Evolutionary conservation across 2,113 vertebrate species (phyloP), one percentile per base, ranked within the genome.

Genomic region (Todiramphus saurophagus): DNA sequence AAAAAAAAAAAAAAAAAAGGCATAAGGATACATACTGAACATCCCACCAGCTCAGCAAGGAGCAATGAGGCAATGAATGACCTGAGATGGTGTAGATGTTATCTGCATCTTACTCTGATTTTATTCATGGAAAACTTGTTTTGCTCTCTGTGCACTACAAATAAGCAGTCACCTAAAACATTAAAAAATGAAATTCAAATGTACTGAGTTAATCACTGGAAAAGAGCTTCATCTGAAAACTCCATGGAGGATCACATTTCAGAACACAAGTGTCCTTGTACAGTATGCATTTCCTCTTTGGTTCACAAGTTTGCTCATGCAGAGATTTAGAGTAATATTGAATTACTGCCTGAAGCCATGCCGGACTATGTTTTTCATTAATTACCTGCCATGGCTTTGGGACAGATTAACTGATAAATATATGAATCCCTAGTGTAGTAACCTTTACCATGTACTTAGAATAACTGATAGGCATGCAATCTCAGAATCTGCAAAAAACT

Each of bases 321-420:
- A 90, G 83, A 95, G 95, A 64, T 97, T 97, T 96, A 85, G 91
- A 88, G 84, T 73, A 86, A 94, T 97, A 96, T 95, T 91, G 70
- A 90, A 92, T 97, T 97, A 97, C 94, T 75, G 94, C 94, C 96
- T 90, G 83, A 97, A 97, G 94, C 74, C 92, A 95, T 96, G 96
- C 92, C 72, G 91, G 91, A 77, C 73, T 97, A 73, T 95, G 92
- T 97, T 89, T 93, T 94, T 93, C 78, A 77, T 95, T 97, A 97
- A 97, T 97, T 97, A 96, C 92, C 83, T 96, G 96, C 93, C 50
- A 93, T 69, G 64, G 83, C 90, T 96, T 97, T 96, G 90, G 91
- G 90, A 86, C 91, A 95, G 97, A 97, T 96, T 96, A 96, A 88
- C 89, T 90, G 93, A 94, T 97, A 94, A 96, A 91, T 95, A 46